Base-by-base conservation (phyloP, 2,888 invertebrate genomes). In the Calameuta filiformis region DNA sequence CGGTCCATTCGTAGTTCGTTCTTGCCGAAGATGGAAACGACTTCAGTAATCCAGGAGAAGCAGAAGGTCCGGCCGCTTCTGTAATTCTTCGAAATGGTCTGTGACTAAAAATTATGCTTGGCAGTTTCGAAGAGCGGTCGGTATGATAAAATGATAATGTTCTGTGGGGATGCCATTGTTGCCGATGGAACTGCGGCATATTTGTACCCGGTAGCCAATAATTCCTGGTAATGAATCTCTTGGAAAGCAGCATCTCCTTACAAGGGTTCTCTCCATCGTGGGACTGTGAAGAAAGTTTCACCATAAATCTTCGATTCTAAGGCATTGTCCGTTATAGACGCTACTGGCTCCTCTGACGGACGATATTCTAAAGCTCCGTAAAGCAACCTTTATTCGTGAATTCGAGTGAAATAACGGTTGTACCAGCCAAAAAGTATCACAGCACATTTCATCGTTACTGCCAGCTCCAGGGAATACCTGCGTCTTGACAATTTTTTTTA, bases 241-340 rank as follows among this genome's bases (percentile, higher is more conserved):
- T 69, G 75, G 75, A 74, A 73, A 33, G 33, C 4, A 75, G 77
- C 77, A 78, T 76, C 76, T 75, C 68, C 73, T 75, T 73, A 75
- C 77, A 68, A 73, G 76, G 80, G 77, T 73, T 68, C 69, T 73
- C 56, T 56, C 56, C 11, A 40, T 79, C 34, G 76, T 75, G 56
- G 79, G 79, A 80, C 79, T 79, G 80, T 81, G 79, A 76, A 80
- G 73, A 84, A 88, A 88, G 85, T 88, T 88, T 86, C 77, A 81
- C 83, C 85, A 85, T 88, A 87, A 87, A 85, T 85, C 85, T 84
- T 73, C 79, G 80, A 84, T 84, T 85, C 84, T 80, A 85, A 83
- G 81, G 83, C 82, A 82, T 85, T 85, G 84, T 85, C 84, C 83
- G 81, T 81, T 79, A 80, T 79, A 74, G 77, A 69, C 69, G 40